phyloP scores from a whole-genome alignment of 2,797 vertebrate genomes.

The Catamblyrhynchus diadema region DNA sequence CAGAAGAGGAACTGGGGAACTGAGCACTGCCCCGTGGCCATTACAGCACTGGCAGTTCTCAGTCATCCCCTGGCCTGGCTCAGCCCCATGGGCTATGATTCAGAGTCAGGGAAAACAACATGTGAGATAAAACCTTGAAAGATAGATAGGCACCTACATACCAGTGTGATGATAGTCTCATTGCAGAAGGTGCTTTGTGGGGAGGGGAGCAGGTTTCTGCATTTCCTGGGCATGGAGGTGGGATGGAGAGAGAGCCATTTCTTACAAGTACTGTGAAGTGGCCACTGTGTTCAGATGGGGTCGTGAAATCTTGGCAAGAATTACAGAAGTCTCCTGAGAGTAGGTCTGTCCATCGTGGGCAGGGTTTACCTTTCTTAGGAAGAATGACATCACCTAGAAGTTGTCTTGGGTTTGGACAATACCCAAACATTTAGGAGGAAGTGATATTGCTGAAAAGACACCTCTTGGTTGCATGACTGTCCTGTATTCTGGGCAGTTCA shows the following conservation, averaged over 20 bases:
- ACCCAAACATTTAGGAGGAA: background rate
- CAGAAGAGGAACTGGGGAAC: constrained; percentile 18
- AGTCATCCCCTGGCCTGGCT: background rate
- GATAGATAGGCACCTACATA: background rate
- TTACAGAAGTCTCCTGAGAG: background rate
- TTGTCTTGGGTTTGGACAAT: background rate
- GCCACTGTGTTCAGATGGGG: background rate
- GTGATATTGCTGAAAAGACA: background rate
- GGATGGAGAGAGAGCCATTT: background rate
- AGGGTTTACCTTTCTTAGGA: background rate
- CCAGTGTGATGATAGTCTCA: fast-evolving
- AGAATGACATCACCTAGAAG: background rate
- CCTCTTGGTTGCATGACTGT: background rate
- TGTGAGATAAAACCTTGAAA: background rate
- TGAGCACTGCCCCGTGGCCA: background rate
- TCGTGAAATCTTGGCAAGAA: background rate
- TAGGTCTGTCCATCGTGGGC: background rate
- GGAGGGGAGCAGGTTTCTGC: background rate
- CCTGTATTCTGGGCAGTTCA: background rate
- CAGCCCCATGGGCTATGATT: background rate
- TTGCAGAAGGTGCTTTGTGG: background rate
- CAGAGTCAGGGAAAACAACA: constrained; percentile 17
- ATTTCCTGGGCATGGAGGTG: background rate
- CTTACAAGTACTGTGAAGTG: background rate
- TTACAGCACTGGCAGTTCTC: background rate